Base-by-base conservation (phyloP, 1,140 invertebrate genomes). In the Heliothis virescens region DNA sequence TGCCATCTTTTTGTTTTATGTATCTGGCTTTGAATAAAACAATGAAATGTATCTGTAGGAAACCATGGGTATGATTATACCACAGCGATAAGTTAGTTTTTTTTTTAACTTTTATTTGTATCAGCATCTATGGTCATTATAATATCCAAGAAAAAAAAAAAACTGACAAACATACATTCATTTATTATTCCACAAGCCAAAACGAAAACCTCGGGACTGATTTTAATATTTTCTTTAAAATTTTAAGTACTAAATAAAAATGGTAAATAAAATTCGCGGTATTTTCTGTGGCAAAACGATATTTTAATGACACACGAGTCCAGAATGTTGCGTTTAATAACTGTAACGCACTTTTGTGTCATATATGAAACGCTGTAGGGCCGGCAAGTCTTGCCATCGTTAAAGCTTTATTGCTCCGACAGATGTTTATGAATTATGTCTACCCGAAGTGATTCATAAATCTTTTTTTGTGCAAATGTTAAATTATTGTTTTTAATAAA, bases 371-470 rank as follows among this genome's bases (percentile, higher is more conserved):
- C 29, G 26, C 41, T 9, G 41, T 11, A 67, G 59, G 55, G 69
- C 53, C 48, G 16, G 60, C 59, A 80, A 80, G 69, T 79, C 57
- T 82, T 80, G 55, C 79, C 79, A 84, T 84, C 85, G 83, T 86
- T 83, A 84, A 84, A 84, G 77, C 73, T 86, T 86, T 86, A 86
- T 84, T 81, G 73, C 77, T 55, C 50, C 79, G 76, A 79, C 85
- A 86, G 85, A 84, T 84, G 85, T 84, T 86, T 86, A 81, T 84
- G 83, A 84, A 86, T 86, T 84, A 84, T 81, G 77, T 60, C 76
- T 69, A 79, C 85, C 82, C 77, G 79, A 67, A 81, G 74, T 74
- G 77, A 79, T 79, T 79, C 79, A 79, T 81, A 79, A 77, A 81
- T 79, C 73, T 83, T 53, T 79, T 83, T 81, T 81, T 50, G 52